Evolutionary conservation across 1,140 invertebrate species (phyloP), one percentile per base, ranked within the genome.

Genomic region (Drosophila kepulauana): DNA sequence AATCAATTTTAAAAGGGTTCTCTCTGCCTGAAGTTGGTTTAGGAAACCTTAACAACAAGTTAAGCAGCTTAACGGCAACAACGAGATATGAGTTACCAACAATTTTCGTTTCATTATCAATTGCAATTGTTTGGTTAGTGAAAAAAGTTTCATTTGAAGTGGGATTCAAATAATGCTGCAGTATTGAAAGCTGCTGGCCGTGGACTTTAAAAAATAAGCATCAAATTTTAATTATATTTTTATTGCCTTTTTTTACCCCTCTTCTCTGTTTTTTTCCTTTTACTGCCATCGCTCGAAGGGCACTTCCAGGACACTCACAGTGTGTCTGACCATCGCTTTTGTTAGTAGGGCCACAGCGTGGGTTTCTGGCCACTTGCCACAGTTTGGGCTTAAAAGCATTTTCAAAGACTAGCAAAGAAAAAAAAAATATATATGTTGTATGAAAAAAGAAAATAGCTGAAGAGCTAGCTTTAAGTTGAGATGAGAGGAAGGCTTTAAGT

Each of bases 151-250:
- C 8, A 38, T 38, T 38, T 48, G 7, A 49, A 49, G 30, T 54
- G 4, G 15, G 13, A 54, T 54, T 33, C 3, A 33, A 54, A 30
- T 52, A 33, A 30, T 35, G 30, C n/a, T 35, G 15, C 4, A 0
- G 51, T n/a, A 33, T 33, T 57, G 54, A 57, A 10, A 11, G 16
- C 7, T 38, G 7, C 5, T 48, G 45, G 28, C 0, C 2, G 61
- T 2, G 11, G 15, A 15, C 81, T 81, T 61, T 59, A 58, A 66
- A 75, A 64, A 75, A 82, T 82, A 82, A 75, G 59, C 80, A 82
- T 82, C 74, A 63, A 82, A 82, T 82, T 82, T 78, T 82, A 82
- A 82, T 82, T 82, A 82, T 77, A 52, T 75, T 67, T 81, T 74
- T 81, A 61, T 77, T 51, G 30, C 30, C 25, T 33, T 8, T 20